Base-by-base conservation (phyloP, 2,888 invertebrate species). In the Sarcophaga subvicina region DNA sequence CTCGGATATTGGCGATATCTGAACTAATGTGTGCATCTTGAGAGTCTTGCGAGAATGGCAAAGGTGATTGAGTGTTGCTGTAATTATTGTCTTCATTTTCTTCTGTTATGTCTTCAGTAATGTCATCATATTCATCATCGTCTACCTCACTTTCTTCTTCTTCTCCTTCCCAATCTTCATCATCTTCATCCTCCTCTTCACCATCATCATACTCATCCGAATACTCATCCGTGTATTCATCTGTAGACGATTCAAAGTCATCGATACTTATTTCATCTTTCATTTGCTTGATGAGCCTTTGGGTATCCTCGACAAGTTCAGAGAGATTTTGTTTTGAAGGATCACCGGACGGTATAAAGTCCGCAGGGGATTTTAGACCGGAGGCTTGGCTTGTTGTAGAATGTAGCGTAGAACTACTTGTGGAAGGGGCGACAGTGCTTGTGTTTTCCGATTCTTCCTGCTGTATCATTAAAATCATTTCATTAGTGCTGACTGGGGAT, bases 221-320 rank as follows among this genome's bases (percentile, higher is more conserved):
- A 89, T 93, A 93, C 10, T 94, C 94, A 89, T 94, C 94, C 76
- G 94, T 94, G 80, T 94, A 94, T 20, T 94, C 93, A 84, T 94
- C 94, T 3, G 91, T 92, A n/a, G 91, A 90, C 1, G 93, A 93
- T 70, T 92, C 93, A 82, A 93, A 93, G 49, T 93, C 93, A 67
- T 94, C 95, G 89, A 95, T 95, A 91, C 95, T 95, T 60, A 95
- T 95, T 94, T 95, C 95, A 89, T 95, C 95, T 90, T 95, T 95
- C 95, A 95, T 95, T 92, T 95, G 95, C 88, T 95, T 95, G 86
- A 95, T 95, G 64, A 95, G 90, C 82, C 94, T 94, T 91, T 95
- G 95, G 0, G 95, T 95, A 83, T 95, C 94, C 89, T 94, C 95
- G 11, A 95, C 95, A 73, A 95, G 94, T 87, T 95, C 95, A 3